Evolutionary conservation across 2,113 vertebrate species (phyloP).

Genomic region (Mola mola): DNA sequence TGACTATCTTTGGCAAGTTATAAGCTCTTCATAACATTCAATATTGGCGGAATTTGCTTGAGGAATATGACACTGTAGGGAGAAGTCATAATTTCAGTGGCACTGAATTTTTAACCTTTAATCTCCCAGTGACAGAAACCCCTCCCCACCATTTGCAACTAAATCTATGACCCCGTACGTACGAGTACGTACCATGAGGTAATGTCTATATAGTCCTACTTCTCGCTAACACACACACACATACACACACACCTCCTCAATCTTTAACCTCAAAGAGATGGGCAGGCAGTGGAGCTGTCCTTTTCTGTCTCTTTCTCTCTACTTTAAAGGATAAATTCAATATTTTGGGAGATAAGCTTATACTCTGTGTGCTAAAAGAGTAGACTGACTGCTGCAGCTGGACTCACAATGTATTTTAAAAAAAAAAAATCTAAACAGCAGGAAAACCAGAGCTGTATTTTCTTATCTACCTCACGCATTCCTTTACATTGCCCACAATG

Average conservation of each 20-base stretch:
- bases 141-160: conserved; percentile 26
- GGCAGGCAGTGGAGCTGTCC: conserved; percentile 5
- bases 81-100: conserved; percentile 42
- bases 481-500: too few species aligned
- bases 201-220: conserved; percentile 29
- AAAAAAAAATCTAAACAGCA: too few species aligned
- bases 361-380: not conserved
- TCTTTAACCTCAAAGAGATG: conserved; percentile 17
- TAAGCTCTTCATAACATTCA: not conserved
- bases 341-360: not conserved
- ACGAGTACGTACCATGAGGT: conserved; percentile 37
- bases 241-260: conserved; percentile 7
- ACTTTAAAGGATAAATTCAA: conserved; percentile 19
- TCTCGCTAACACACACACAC: conserved; percentile 6
- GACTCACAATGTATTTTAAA: not conserved
- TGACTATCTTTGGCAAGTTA: conserved; percentile 3
- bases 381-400: not conserved
- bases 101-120: conserved; percentile 36
- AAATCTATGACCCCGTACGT: conserved; percentile 41
- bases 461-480: too few species aligned
- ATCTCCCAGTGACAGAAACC: conserved; percentile 16
- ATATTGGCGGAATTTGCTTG: not conserved
- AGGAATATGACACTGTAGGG: conserved; percentile 7
- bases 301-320: not conserved
- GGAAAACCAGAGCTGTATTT: too few species aligned